Conservation (phyloP, 2,888 invertebrate genomes). For the Coelinius sp. region DNA sequence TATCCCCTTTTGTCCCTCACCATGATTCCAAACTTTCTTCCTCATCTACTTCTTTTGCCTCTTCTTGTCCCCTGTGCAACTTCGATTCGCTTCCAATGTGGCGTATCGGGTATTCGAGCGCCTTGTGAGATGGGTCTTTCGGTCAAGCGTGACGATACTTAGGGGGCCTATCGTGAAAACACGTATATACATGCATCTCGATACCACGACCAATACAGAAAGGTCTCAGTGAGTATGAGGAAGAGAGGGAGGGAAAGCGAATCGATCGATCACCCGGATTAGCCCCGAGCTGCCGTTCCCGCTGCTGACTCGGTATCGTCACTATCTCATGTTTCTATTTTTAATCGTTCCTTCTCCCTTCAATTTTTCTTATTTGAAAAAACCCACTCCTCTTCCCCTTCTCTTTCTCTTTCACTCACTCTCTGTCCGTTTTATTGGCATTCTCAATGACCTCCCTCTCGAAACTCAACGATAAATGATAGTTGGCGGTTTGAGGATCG, state of each 20-base stretch:
- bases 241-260: slow-evolving; percentile 37
- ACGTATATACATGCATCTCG: slow-evolving; percentile 20
- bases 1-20: background rate
- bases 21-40: background rate
- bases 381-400: background rate
- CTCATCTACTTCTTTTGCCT: background rate
- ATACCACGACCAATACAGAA: background rate
- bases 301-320: slow-evolving; percentile 33
- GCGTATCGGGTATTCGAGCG: slow-evolving; percentile 16
- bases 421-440: slow-evolving; percentile 15
- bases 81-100: slow-evolving; percentile 17
- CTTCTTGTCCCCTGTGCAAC: slow-evolving; percentile 15
- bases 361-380: background rate
- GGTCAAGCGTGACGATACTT: slow-evolving; percentile 40
- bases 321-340: slow-evolving; percentile 7
- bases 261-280: slow-evolving; percentile 42
- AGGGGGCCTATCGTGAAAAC: slow-evolving; percentile 29
- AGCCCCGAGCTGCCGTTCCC: slow-evolving; percentile 37
- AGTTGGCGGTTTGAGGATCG: background rate
- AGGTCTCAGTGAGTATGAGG: slow-evolving; percentile 25
- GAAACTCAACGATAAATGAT: background rate
- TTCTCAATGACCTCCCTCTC: background rate
- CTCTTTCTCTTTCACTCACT: background rate
- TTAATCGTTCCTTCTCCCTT: slow-evolving; percentile 15
- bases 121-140: slow-evolving; percentile 30